Percentiles rank a stretch among this genome's conserved stretches.
These are phyloP conservation scores for Ylistrum balloti DNA, from an alignment of 1,140 invertebrate species.

Conservation along the genomic window DNA sequence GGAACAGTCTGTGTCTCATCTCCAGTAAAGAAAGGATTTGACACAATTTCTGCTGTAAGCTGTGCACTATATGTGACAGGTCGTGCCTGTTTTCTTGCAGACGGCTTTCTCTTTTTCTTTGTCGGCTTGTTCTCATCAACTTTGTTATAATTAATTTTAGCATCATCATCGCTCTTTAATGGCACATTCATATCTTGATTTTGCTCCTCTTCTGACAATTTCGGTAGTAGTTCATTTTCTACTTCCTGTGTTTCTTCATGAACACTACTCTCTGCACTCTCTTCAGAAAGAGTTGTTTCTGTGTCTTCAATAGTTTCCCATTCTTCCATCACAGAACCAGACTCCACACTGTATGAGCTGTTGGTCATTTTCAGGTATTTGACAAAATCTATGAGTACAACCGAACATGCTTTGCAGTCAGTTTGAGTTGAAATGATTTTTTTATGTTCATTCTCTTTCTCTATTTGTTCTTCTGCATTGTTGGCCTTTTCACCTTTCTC, in stretches of 20 bases:
- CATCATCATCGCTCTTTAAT: neutral
- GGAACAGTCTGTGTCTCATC: slow-evolving; percentile 62
- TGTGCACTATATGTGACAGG: slow-evolving; percentile 53
- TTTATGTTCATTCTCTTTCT: neutral
- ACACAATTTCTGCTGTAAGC: slow-evolving; percentile 61
- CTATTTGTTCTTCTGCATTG: neutral
- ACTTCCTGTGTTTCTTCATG: slow-evolving; percentile 42
- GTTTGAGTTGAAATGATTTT: neutral
- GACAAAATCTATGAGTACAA: slow-evolving; percentile 76
- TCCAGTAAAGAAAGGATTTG: slow-evolving; percentile 48
- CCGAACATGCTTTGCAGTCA: slow-evolving; percentile 69
- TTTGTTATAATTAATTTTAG: slow-evolving; percentile 9
- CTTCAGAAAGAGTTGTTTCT: slow-evolving; percentile 22
- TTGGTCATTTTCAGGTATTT: slow-evolving; percentile 66
- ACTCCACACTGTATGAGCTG: slow-evolving; percentile 46
- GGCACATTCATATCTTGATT: neutral
- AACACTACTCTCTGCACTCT: neutral
- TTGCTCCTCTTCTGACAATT: neutral
- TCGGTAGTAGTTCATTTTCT: neutral
- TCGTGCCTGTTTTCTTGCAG: slow-evolving; percentile 58
- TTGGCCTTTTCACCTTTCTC: slow-evolving; percentile 35
- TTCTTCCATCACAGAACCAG: neutral
- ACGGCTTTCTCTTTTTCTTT: slow-evolving; percentile 55
- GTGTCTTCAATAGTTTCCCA: slow-evolving; percentile 45
- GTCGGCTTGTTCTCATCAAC: slow-evolving; percentile 52